phyloP scores from a whole-genome alignment of 2,888 invertebrate species.

The Morpho deidamia region DNA sequence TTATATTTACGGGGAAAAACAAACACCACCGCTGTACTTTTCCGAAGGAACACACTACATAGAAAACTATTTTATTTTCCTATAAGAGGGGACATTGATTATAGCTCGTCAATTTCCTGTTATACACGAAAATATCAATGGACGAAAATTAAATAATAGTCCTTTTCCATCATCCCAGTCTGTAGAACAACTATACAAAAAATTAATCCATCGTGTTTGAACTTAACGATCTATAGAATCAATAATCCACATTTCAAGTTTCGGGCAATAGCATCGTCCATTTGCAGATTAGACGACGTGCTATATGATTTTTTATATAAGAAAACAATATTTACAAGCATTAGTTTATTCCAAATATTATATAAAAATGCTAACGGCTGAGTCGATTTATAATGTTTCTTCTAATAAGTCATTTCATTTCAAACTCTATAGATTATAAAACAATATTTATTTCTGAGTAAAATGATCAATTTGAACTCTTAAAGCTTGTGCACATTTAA shows the following conservation, averaged over 20 bases:
- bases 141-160: too few relatives aligned
- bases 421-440: constrained; percentile 35
- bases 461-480: constrained; percentile 26
- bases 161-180: too few relatives aligned
- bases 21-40: not conserved
- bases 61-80: not conserved
- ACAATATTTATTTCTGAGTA: constrained; percentile 19
- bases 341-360: constrained; percentile 8
- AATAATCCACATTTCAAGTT: not conserved
- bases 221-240: too few relatives aligned
- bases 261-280: not conserved
- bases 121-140: not conserved
- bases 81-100: not conserved
- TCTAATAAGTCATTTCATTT: constrained; percentile 8
- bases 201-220: too few relatives aligned
- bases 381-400: constrained; percentile 9
- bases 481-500: not conserved
- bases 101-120: not conserved
- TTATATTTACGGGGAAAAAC: not conserved
- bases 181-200: too few relatives aligned
- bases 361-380: constrained; percentile 15
- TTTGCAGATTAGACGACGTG: not conserved
- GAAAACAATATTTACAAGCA: constrained; percentile 9
- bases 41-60: constrained; percentile 1
- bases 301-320: not conserved